These are phyloP conservation scores for Amiota minor DNA, from an alignment of 2,888 invertebrate genomes.

Conservation along the genomic window DNA sequence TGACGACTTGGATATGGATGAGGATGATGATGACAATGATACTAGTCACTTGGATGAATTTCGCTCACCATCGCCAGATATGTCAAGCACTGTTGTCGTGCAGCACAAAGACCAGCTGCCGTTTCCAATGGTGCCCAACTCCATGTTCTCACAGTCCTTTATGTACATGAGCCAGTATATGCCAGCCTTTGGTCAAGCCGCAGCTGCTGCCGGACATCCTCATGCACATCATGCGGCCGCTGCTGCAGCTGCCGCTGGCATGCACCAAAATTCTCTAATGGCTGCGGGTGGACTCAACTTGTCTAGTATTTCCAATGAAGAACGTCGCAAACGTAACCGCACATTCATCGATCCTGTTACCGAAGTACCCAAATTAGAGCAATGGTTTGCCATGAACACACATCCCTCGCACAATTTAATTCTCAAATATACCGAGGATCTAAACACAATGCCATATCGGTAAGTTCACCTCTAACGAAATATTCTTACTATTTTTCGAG, in stretches of 20 bases:
- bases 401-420: constrained; percentile 99
- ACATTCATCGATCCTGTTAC: constrained; percentile 99
- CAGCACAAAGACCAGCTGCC: constrained; percentile 77
- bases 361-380: constrained; percentile 93
- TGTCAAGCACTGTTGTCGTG: constrained; percentile 57
- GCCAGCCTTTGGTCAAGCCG: constrained; percentile 77
- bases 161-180: constrained; percentile 95
- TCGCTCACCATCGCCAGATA: constrained; percentile 71
- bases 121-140: constrained; percentile 88
- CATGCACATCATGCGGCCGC: constrained; percentile 70
- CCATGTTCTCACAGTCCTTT: constrained; percentile 91
- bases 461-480: constrained; percentile 52
- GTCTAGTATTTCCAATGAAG: constrained; percentile 82
- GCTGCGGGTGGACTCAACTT: constrained; percentile 78
- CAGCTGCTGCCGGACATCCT: constrained; percentile 66
- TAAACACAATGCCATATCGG: constrained; percentile 95
- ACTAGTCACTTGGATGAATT: constrained; percentile 72
- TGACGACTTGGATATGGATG: constrained; percentile 72
- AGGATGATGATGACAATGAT: constrained; percentile 72
- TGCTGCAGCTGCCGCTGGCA: constrained; percentile 73
- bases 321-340: constrained; percentile 93
- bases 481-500: neutral
- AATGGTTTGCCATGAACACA: constrained; percentile 98
- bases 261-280: constrained; percentile 62
- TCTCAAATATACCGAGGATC: constrained; percentile 96